Base-by-base conservation (phyloP, 2,113 vertebrate species). In the Nothocercus nigrocapillus region DNA sequence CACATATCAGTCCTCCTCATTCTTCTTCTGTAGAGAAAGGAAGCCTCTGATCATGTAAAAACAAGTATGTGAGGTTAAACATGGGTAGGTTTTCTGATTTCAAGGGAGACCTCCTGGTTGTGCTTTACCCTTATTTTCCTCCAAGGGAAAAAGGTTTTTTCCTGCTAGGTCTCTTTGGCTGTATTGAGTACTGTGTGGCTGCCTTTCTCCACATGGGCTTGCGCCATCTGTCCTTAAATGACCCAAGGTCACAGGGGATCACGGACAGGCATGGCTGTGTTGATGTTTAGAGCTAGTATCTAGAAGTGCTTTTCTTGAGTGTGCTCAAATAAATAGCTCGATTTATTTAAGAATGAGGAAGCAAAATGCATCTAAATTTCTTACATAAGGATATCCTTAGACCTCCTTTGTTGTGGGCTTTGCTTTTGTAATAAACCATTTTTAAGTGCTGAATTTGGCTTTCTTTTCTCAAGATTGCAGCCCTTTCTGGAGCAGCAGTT, bases 131-230 rank as follows among this genome's bases (percentile, higher is more conserved):
- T 16, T 24, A n/a, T 22, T 62, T 45, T 72, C n/a, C n/a, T 72
- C 53, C n/a, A 22, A 49, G 61, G 76, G 34, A 22, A 67, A 67
- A 40, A 13, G 54, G 47, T 73, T 32, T 72, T 7, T 8, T 68
- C 42, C 51, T 49, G 4, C 40, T 44, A 5, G 9, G 27, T 45
- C 8, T 82, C 63, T 42, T 89, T 14, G 40, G 54, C 62, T 1
- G 0, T 44, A 7, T 0, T 6, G 44, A 53, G 5, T 20, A 15
- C 47, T 0, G 0, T 20, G 9, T 19, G 58, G 13, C 27, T 45
- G 56, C 47, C 24, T 62, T 63, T 49, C 9, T 38, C 66, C 51
- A n/a, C 17, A 51, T n/a, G 66, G 49, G 5, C 36, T 49, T 2
- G 0, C 40, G 13, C 11, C 8, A 10, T 40, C 59, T 63, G 18